A percentile compares a stretch with the other conserved stretches of the same genome.
Evolutionary conservation across 2,113 vertebrate genomes (phyloP).

Genomic region (Neogale vison): DNA sequence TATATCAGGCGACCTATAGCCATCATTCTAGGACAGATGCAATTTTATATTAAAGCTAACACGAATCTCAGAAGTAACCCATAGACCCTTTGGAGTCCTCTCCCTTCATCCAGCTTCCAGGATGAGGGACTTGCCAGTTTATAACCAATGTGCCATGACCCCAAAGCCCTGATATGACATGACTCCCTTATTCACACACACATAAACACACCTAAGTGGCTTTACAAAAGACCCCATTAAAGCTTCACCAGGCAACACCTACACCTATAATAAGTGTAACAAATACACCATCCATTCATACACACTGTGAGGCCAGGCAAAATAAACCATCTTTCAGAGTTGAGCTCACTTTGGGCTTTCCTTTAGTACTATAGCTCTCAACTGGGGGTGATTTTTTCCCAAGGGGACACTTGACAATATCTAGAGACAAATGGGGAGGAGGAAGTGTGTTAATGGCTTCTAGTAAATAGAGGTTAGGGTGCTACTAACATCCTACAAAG

Average conservation of each 20-base stretch:
- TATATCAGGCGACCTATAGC: neutral
- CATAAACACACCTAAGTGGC: neutral
- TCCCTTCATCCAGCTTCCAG: neutral
- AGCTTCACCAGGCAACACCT: neutral
- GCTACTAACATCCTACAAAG: neutral
- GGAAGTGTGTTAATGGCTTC: neutral
- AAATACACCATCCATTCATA: neutral
- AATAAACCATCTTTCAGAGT: neutral
- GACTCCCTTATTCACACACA: neutral
- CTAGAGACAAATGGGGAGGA: neutral
- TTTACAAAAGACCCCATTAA: neutral
- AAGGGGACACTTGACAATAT: neutral
- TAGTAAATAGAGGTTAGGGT: neutral
- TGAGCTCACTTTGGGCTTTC: neutral
- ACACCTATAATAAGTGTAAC: neutral
- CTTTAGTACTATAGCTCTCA: neutral
- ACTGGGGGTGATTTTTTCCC: neutral
- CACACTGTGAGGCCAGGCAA: neutral
- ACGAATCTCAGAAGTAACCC: neutral
- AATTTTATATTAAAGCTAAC: conserved; percentile 10
- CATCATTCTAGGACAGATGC: neutral
- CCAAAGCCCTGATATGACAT: neutral
- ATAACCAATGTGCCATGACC: neutral
- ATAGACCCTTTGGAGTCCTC: neutral
- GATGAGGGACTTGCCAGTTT: neutral